Percentiles rank a stretch among this genome's conserved stretches.
Conservation (phyloP, 2,888 invertebrate species). For the Parnassius smintheus region DNA sequence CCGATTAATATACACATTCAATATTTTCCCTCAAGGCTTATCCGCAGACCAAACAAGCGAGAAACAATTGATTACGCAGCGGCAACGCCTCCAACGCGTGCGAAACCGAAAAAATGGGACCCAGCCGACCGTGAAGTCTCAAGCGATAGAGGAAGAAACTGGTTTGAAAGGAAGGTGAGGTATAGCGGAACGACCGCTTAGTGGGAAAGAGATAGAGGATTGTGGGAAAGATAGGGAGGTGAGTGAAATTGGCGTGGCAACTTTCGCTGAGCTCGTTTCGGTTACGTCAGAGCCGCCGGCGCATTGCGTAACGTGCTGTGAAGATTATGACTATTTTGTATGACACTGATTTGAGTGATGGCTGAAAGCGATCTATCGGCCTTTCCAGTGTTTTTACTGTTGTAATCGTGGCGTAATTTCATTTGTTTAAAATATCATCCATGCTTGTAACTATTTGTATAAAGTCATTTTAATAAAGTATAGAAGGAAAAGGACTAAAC, state of each 20-base stretch:
- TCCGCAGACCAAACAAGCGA: slow-evolving; percentile 32
- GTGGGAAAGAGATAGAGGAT: slow-evolving; percentile 50
- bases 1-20: slow-evolving; percentile 25
- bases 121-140: slow-evolving; percentile 52
- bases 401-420: slow-evolving; percentile 18
- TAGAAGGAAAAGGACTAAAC: no score
- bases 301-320: slow-evolving; percentile 61
- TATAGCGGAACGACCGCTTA: slow-evolving; percentile 30
- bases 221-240: slow-evolving; percentile 65
- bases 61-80: slow-evolving; percentile 68
- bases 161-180: slow-evolving; percentile 48
- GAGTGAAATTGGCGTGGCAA: slow-evolving; percentile 75
- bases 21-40: slow-evolving; percentile 31
- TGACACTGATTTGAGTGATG: slow-evolving; percentile 74
- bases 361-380: slow-evolving; percentile 65
- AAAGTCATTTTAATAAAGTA: no score
- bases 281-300: slow-evolving; percentile 67
- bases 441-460: no score
- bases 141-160: slow-evolving; percentile 48
- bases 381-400: slow-evolving; percentile 51
- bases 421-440: no score
- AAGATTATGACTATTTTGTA: slow-evolving; percentile 68
- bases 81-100: slow-evolving; percentile 64
- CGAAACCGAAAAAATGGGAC: slow-evolving; percentile 66
- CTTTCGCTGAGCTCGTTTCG: slow-evolving; percentile 77